Conservation (phyloP, 2,888 invertebrate genomes). For the Drosophila picticornis region DNA sequence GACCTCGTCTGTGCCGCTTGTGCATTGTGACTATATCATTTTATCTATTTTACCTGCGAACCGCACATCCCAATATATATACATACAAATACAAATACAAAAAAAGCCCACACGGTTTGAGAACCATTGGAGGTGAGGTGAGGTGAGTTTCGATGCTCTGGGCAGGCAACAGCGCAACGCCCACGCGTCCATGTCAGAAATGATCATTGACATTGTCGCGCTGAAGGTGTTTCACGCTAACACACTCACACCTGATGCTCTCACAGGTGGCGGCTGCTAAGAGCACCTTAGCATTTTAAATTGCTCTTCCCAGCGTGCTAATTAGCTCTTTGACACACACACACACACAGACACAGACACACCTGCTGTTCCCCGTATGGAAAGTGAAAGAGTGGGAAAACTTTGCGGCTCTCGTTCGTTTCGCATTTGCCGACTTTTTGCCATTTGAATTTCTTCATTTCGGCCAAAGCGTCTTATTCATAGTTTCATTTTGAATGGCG, state of each 20-base stretch:
- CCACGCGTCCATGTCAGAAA: conserved; percentile 66
- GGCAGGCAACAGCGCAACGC: conserved; percentile 65
- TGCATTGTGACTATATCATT: conserved; percentile 24
- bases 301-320: conserved; percentile 58
- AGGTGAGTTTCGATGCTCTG: conserved; percentile 52
- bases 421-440: conserved; percentile 35
- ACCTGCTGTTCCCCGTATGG: conserved; percentile 62
- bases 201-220: conserved; percentile 80
- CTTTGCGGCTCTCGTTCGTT: conserved; percentile 44
- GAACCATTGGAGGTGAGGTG: conserved; percentile 46
- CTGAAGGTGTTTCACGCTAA: conserved; percentile 68
- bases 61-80: conserved; percentile 5
- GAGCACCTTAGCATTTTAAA: conserved; percentile 44
- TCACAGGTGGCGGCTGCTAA: conserved; percentile 65
- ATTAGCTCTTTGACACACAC: conserved; percentile 64
- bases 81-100: neutral
- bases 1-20: conserved; percentile 48
- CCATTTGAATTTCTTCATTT: conserved; percentile 42
- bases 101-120: conserved; percentile 44
- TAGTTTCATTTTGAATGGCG: conserved; percentile 65
- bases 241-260: conserved; percentile 36
- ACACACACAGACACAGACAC: conserved; percentile 35
- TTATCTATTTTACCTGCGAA: conserved; percentile 41
- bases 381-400: conserved; percentile 27
- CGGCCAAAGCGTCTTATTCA: conserved; percentile 53